Base-by-base conservation (phyloP, 2,888 invertebrate species). In the Hypselothyrea guttata region DNA sequence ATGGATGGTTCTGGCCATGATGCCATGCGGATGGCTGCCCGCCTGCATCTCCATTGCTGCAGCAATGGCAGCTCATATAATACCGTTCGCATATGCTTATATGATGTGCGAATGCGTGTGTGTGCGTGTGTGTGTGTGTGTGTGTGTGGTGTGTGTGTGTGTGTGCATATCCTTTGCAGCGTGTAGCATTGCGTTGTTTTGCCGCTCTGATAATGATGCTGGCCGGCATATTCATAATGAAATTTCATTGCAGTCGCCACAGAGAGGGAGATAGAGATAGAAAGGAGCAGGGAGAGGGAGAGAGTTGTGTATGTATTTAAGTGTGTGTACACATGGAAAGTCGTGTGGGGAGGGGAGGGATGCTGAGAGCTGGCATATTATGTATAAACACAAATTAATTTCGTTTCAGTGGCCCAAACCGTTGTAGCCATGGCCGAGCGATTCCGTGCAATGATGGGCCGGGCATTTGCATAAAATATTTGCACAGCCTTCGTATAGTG, bases 401-500 rank as follows among this genome's bases (percentile, higher is more conserved):
- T 84, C 85, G 81, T 86, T 84, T 83, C 81, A 86, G 85, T 82
- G 74, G 78, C 82, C 78, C 75, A 66, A 75, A 75, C 85, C 83
- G 67, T 73, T 68, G 52, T 55, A 78, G 78, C 71, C 75, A 52
- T 69, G 58, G 61, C 75, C 70, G 68, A 71, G 75, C 75, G 74
- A 70, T 71, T 71, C 72, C 72, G 60, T 83, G 77, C 83, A 79
- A 70, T 76, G 71, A 73, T 68, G 74, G 64, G 62, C 71, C 61
- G 68, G 78, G 78, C 86, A 86, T 86, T 86, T 88, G 85, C 88
- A 86, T 84, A 86, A 87, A 86, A 88, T 87, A 88, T 87, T 88
- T 88, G 82, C 85, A 72, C 79, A 87, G 83, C 84, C 76, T 84
- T 76, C 81, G 84, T 70, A 68, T 79, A 73, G 79, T 75, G 75